Evolutionary conservation across 2,113 vertebrate species (phyloP).

Genomic region (Dolichallabes microphthalmus): DNA sequence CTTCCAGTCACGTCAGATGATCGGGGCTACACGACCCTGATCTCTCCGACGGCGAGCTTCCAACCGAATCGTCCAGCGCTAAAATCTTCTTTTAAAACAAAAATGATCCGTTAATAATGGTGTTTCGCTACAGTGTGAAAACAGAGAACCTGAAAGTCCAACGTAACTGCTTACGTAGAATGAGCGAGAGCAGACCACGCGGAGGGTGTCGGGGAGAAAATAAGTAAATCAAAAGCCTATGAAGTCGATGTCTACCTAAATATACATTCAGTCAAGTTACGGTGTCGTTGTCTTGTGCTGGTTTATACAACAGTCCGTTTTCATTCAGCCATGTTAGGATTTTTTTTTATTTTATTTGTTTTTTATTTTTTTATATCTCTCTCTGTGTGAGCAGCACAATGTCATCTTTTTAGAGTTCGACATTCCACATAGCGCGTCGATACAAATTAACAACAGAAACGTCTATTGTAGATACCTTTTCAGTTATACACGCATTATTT

Average conservation of each 20-base stretch:
- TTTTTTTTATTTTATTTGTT: conserved; percentile 18
- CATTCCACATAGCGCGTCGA: conserved; percentile 62
- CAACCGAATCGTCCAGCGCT: neutral
- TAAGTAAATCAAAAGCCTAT: conserved; percentile 57
- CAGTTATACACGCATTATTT: conserved; percentile 70
- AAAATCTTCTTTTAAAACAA: neutral
- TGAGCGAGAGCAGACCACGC: conserved; percentile 1
- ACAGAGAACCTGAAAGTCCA: conserved; percentile 33
- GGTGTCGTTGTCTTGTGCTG: conserved; percentile 79
- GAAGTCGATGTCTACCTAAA: conserved; percentile 71
- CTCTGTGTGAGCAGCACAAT: conserved; percentile 76
- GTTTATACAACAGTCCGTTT: conserved; percentile 84
- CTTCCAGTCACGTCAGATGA: neutral
- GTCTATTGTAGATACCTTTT: conserved; percentile 66
- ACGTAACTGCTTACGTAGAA: conserved; percentile 31
- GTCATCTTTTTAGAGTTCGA: conserved; percentile 62
- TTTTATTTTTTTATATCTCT: conserved; percentile 61
- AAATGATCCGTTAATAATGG: neutral
- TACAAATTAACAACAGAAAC: conserved; percentile 75
- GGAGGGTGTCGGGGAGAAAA: neutral
- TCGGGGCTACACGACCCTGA: neutral
- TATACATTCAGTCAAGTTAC: conserved; percentile 81
- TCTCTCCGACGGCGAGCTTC: neutral
- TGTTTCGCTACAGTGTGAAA: conserved; percentile 22
- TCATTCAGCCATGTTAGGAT: conserved; percentile 83